Percentiles rank a stretch among this genome's conserved stretches.
phyloP scores from a whole-genome alignment of 2,113 vertebrate genomes.

The Emydocephalus ijimae region DNA sequence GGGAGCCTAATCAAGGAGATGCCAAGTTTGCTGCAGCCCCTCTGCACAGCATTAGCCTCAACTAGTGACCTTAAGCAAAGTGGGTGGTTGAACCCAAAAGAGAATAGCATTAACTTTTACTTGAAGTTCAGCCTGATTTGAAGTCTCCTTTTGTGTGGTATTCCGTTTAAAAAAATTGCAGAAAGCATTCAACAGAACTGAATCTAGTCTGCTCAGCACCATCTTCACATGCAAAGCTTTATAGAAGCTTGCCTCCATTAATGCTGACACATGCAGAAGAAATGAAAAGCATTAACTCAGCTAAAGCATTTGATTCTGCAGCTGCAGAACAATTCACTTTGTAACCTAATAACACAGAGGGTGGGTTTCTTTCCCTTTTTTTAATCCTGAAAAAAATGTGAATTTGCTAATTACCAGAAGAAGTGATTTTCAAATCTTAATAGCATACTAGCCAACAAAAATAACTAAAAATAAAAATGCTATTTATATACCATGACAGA shows the following conservation, averaged over 20 bases:
- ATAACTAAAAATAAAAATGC: constrained; percentile 5
- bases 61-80: constrained; percentile 90
- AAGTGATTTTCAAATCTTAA: constrained; percentile 66
- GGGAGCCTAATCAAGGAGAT: constrained; percentile 88
- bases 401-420: constrained; percentile 67
- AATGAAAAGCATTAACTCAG: constrained; percentile 80
- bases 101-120: constrained; percentile 88
- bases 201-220: constrained; percentile 80
- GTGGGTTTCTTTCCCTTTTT: background rate
- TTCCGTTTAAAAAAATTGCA: constrained; percentile 54
- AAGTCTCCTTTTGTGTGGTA: constrained; percentile 73
- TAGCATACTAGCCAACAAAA: constrained; percentile 7
- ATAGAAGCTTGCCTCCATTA: constrained; percentile 75
- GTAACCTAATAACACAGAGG: constrained; percentile 66
- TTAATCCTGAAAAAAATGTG: constrained; percentile 57
- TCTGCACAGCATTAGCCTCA: constrained; percentile 84
- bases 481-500: background rate
- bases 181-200: constrained; percentile 77
- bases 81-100: constrained; percentile 88
- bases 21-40: constrained; percentile 85
- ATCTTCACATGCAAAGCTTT: constrained; percentile 76
- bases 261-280: constrained; percentile 82
- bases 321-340: constrained; percentile 76
- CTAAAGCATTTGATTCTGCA: constrained; percentile 77
- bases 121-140: constrained; percentile 85